phyloP scores from a whole-genome alignment of 2,113 vertebrate genomes.

The Pteronura brasiliensis region DNA sequence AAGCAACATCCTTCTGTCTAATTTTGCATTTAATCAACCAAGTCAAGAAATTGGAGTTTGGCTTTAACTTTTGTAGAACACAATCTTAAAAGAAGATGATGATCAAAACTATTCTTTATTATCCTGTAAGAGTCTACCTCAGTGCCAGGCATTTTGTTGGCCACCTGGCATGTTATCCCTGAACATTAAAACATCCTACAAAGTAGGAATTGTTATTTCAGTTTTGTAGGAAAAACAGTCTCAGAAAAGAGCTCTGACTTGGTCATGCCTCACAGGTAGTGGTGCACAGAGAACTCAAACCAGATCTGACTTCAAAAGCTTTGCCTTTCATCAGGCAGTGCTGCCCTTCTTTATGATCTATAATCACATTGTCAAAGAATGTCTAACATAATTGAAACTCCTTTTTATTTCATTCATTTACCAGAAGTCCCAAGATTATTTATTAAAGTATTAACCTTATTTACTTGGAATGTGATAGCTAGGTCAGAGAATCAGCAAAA shows the following conservation, averaged over 20 bases:
- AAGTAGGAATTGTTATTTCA: not conserved
- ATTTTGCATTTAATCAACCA: conserved; percentile 2
- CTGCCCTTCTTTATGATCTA: not conserved
- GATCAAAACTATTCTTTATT: not conserved
- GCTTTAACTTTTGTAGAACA: conserved; percentile 14
- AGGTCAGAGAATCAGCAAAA: not conserved
- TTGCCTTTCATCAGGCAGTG: not conserved
- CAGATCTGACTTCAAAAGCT: not conserved
- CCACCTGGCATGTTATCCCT: not conserved
- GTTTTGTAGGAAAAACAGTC: not conserved
- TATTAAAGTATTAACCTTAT: not conserved
- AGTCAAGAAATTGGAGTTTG: not conserved
- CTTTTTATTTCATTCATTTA: conserved; percentile 6
- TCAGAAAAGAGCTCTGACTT: not conserved
- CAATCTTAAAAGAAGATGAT: not conserved
- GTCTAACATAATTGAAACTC: not conserved
- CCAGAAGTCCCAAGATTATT: not conserved
- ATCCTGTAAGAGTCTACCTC: not conserved
- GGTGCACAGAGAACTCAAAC: not conserved
- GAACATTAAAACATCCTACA: not conserved
- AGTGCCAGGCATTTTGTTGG: not conserved
- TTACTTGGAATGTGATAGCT: not conserved
- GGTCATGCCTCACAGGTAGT: too few relatives aligned
- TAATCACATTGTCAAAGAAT: not conserved
- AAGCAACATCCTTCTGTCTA: not conserved